Evolutionary conservation across 2,113 vertebrate species (phyloP), one percentile per base, ranked within the genome.

Genomic region (Willisornis vidua): DNA sequence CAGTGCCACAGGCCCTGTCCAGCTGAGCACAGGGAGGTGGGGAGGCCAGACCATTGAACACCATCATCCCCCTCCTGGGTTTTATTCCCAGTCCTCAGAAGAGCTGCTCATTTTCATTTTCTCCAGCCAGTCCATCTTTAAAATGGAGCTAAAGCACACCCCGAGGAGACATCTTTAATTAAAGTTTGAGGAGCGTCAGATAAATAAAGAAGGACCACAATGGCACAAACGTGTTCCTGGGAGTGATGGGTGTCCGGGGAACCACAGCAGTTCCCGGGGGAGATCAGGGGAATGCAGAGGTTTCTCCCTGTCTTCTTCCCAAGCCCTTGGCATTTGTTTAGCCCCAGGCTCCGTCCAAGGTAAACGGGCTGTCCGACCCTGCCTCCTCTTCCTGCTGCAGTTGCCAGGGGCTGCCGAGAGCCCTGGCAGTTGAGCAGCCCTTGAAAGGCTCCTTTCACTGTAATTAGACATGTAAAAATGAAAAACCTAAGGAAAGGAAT

Each of bases 391-490:
- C 86, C 76, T 78, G 71, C 67, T 82, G 66, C 89, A 82, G 95
- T 96, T 97, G 92, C 93, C 87, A 95, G 94, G 94, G 94, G 87
- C 91, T 94, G 87, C 89, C 26, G 82, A 89, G 95, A 76, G 82
- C 72, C 73, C 96, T 90, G 91, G 89, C 87, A 89, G 89, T 91
- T 35, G 81, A 96, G 86, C 84, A 95, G 28, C 92, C 82, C 95
- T 93, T 97, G 92, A 96, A 94, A 95, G 84, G 71, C 87, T 97
- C 85, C 43, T 96, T 93, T 95, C 93, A 95, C 48, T 85, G 82
- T 94, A 97, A 96, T 96, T 94, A 94, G 93, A 97, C 90, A 90
- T 63, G 93, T 93, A 97, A 90, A 95, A 97, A 96, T 96, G 90
- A 93, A 96, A 97, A 94, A 95, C 68, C n/a, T 22, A 79, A 95